phyloP scores from a whole-genome alignment of 1,140 invertebrate genomes.

The Aplysia californica region DNA sequence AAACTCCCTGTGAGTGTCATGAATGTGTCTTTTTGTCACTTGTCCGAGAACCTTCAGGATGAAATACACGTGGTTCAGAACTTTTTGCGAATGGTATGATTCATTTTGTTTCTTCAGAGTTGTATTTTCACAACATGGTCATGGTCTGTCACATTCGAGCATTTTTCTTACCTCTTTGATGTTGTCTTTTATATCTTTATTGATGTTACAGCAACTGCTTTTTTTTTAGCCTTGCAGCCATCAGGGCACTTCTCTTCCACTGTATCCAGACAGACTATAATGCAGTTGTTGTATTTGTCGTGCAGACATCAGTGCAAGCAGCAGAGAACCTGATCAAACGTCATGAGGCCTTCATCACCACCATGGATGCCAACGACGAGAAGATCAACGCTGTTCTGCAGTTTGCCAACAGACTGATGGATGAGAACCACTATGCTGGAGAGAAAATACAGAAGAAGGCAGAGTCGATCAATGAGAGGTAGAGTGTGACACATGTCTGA shows the following conservation, averaged over 20 bases:
- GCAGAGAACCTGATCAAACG: slow-evolving; percentile 97
- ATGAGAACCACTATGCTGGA: slow-evolving; percentile 85
- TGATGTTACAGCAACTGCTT: not conserved
- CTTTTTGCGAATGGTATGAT: no score
- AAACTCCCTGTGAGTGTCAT: no score
- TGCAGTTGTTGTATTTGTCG: slow-evolving; percentile 23
- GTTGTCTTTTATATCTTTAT: not conserved
- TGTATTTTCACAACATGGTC: no score
- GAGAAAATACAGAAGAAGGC: slow-evolving; percentile 97
- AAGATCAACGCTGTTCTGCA: slow-evolving; percentile 96
- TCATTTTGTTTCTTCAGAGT: no score
- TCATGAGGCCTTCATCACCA: slow-evolving; percentile 98
- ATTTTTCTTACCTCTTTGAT: not conserved
- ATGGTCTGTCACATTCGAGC: no score
- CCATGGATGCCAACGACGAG: slow-evolving; percentile 99
- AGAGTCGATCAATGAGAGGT: slow-evolving; percentile 88
- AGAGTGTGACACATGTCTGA: no score
- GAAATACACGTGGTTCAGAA: no score
- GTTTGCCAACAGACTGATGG: slow-evolving; percentile 87
- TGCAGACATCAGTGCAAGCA: slow-evolving; percentile 81
- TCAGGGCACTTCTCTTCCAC: no score
- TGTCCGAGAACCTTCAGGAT: no score
- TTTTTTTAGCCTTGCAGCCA: no score
- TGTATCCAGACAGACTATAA: no score
- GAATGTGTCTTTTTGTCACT: no score